Evolutionary conservation across 2,888 invertebrate species (phyloP), one percentile per base, ranked within the genome.

Genomic region (Nephrotoma flavescens): DNA sequence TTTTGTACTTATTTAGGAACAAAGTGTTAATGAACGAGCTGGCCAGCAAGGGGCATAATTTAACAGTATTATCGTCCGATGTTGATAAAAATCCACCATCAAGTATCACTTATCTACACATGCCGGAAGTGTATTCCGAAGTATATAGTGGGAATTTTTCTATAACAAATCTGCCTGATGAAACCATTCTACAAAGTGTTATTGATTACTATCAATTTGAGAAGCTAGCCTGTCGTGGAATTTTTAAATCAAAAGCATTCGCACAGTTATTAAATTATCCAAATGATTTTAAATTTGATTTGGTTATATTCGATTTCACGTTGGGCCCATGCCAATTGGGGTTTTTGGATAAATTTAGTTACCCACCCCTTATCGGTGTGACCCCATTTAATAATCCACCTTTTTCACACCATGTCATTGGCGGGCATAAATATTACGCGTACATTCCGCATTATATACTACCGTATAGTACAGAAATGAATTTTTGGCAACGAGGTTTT

Each of bases 301-400:
- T 91, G 57, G 89, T 90, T 12, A 87, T 91, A 5, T 88, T 90
- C 86, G 91, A 91, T 87, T 90, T 89, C 52, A 89, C 89, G 0
- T 42, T 89, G 42, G 90, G 90, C 0, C 89, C 90, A 3, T 89
- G 89, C 88, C 87, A 91, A 12, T 42, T 91, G 12, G 90, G 89
- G 0, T 89, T 91, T 85, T 88, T 89, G 0, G 89, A 90, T 42
- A 89, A 89, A 86, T 91, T 90, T 87, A 88, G 89, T 0, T 88
- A 90, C 88, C 90, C 90, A 41, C 90, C 91, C 12, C 87, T 91
- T 44, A 88, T 90, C 42, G 90, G 90, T 6, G 87, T 90, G 0
- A 87, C 88, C 7, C 89, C 89, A 7, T 90, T 88, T 42, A 88
- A 88, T 71, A 89, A 89, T 87, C 88, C 89, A n/a, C 88, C 89